These are phyloP conservation scores for Catharus ustulatus DNA, from an alignment of 2,797 vertebrate species.

Conservation along the genomic window DNA sequence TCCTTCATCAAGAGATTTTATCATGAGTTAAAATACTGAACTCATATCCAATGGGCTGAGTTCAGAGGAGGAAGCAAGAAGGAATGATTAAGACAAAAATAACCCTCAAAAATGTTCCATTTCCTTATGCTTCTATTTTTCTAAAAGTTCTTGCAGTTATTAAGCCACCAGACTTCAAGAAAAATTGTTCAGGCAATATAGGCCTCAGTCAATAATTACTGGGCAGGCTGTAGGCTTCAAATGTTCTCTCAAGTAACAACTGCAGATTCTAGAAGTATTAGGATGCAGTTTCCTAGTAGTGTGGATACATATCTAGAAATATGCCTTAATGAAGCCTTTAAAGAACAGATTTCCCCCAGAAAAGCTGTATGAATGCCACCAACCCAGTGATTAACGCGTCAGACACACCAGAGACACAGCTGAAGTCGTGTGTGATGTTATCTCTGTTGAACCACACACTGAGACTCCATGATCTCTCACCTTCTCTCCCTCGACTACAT, in stretches of 20 bases:
- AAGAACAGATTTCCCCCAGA: background rate
- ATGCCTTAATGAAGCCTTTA: background rate
- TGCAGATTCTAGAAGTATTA: background rate
- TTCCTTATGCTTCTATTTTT: too few relatives aligned
- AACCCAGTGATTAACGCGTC: background rate
- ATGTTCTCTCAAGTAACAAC: background rate
- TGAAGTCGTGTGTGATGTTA: background rate
- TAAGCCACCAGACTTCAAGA: background rate
- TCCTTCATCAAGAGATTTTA: background rate
- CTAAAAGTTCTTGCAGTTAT: background rate
- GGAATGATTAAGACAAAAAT: background rate
- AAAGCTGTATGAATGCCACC: background rate
- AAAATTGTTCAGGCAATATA: background rate
- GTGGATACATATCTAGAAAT: background rate
- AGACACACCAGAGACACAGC: background rate
- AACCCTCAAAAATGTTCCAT: background rate
- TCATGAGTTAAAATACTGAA: background rate
- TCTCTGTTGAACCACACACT: background rate
- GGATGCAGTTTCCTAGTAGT: background rate
- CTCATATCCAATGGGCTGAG: background rate
- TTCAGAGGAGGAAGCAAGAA: background rate
- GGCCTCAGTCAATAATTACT: background rate
- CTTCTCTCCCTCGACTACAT: conserved; percentile 84
- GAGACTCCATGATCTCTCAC: conserved; percentile 37
- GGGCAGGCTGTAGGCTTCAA: background rate